phyloP scores from a whole-genome alignment of 53 echinoderm and acorn worm genomes.

The Zoroaster sp. region DNA sequence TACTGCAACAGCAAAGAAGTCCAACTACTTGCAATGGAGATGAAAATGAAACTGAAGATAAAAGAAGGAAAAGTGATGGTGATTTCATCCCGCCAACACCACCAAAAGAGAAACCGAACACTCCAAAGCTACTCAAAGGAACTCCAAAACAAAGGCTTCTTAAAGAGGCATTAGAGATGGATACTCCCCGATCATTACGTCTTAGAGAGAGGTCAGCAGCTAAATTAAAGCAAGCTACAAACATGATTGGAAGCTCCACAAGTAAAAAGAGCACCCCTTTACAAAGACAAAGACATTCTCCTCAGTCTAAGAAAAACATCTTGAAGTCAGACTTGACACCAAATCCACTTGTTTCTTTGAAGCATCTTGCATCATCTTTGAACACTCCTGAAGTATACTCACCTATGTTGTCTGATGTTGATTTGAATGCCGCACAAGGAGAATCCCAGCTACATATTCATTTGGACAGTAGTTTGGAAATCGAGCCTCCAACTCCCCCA shows the following conservation, averaged over 20 bases:
- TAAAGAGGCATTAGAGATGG: not conserved
- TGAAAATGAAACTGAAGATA: not conserved
- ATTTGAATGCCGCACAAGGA: constrained; percentile 57
- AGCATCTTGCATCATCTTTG: not conserved
- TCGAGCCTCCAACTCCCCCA: constrained; percentile 42
- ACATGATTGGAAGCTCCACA: not conserved
- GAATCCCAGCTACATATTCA: constrained; percentile 56
- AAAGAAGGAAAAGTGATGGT: constrained; percentile 69
- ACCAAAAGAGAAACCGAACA: constrained; percentile 51
- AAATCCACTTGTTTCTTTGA: not conserved
- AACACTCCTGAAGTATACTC: constrained; percentile 28
- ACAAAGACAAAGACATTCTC: constrained; percentile 6
- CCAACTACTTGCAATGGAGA: not conserved
- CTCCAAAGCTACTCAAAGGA: constrained; percentile 69
- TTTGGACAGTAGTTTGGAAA: constrained; percentile 59
- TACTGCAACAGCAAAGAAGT: not conserved
- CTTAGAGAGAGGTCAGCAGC: not conserved
- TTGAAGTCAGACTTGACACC: not conserved
- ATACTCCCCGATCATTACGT: constrained; percentile 1
- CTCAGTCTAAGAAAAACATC: not conserved
- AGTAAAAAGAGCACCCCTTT: not conserved
- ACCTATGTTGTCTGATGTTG: constrained; percentile 10
- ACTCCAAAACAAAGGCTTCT: constrained; percentile 47
- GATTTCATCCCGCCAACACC: constrained; percentile 82
- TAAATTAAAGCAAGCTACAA: not conserved